Conservation (phyloP, 2,113 vertebrate genomes). For the Grantiella picta region DNA sequence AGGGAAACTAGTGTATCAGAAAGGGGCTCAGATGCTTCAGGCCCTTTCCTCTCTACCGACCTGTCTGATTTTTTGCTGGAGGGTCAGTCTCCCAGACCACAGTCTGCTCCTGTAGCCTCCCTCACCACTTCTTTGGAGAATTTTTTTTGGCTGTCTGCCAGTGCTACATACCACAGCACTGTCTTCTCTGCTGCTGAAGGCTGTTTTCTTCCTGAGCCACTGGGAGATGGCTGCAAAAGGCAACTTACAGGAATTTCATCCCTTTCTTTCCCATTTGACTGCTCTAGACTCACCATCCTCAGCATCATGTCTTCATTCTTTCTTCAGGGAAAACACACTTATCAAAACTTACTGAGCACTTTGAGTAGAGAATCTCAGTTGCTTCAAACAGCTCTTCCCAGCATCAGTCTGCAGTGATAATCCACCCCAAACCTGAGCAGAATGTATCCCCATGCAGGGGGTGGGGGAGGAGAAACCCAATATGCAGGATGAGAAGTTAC, state of each 20-base stretch:
- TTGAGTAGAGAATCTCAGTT: neutral
- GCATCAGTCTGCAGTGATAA: neutral
- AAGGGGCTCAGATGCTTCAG: neutral
- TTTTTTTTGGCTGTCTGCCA: conserved; percentile 30
- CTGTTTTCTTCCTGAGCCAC: neutral
- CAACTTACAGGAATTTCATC: conserved; percentile 38
- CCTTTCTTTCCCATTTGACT: neutral
- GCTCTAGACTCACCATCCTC: neutral
- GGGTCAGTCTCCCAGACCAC: neutral
- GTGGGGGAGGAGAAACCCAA: fast-evolving
- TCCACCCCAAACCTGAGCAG: neutral
- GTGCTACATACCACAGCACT: neutral
- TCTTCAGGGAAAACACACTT: neutral
- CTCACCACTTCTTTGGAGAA: neutral
- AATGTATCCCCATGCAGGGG: no score
- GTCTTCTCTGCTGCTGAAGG: conserved; percentile 34
- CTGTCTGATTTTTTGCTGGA: neutral
- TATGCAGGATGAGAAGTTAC: neutral
- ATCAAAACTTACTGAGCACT: neutral
- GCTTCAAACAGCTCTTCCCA: neutral
- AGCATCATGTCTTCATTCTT: neutral
- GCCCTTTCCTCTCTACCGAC: neutral
- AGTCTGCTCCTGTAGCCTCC: neutral
- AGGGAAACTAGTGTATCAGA: neutral
- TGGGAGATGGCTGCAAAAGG: conserved; percentile 29